phyloP scores from a whole-genome alignment of 1,140 invertebrate genomes.

The Drosophila lacertosa region DNA sequence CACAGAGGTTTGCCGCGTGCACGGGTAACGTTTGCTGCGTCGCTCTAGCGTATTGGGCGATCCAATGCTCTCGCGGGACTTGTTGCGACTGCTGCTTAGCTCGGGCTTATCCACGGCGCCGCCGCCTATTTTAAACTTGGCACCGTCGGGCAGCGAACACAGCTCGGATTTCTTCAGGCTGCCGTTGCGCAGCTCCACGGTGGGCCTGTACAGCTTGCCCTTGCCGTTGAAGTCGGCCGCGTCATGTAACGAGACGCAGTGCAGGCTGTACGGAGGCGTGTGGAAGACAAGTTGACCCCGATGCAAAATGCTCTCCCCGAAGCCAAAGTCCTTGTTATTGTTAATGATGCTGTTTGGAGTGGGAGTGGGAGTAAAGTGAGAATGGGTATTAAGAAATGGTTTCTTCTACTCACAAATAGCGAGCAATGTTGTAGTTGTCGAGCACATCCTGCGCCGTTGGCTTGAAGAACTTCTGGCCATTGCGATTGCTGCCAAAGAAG shows the following conservation, averaged over 20 bases:
- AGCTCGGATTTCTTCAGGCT: slow-evolving; percentile 78
- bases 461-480: slow-evolving; percentile 94
- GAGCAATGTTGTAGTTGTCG: slow-evolving; percentile 93
- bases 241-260: slow-evolving; percentile 91
- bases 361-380: background rate
- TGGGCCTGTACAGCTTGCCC: slow-evolving; percentile 72
- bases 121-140: slow-evolving; percentile 75
- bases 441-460: slow-evolving; percentile 91
- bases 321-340: slow-evolving; percentile 89
- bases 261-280: slow-evolving; percentile 92
- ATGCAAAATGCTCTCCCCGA: slow-evolving; percentile 96
- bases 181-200: slow-evolving; percentile 67
- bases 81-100: slow-evolving; percentile 60
- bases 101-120: slow-evolving; percentile 69
- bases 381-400: background rate
- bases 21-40: slow-evolving; percentile 75
- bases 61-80: slow-evolving; percentile 76
- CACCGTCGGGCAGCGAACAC: slow-evolving; percentile 53
- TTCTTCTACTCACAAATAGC: slow-evolving; percentile 86
- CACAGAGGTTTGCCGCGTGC: slow-evolving; percentile 81
- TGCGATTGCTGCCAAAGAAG: slow-evolving; percentile 96
- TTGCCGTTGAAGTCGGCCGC: slow-evolving; percentile 83
- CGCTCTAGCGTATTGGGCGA: slow-evolving; percentile 79
- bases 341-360: slow-evolving; percentile 70
- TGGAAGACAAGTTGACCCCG: slow-evolving; percentile 95